These are phyloP conservation scores for Melitaea athalia DNA, from an alignment of 2,888 invertebrate genomes.

Conservation along the genomic window DNA sequence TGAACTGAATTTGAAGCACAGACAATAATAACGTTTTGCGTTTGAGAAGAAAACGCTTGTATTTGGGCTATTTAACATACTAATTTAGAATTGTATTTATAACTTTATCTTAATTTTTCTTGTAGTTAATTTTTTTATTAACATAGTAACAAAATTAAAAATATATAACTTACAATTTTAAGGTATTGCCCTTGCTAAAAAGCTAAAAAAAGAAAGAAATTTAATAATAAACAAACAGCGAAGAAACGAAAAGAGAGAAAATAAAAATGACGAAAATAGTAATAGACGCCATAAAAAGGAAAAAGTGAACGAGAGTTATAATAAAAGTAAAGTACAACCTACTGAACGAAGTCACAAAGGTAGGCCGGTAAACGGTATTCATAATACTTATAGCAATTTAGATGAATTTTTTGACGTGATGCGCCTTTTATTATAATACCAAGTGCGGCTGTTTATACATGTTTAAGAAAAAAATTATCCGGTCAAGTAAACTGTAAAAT, in stretches of 20 bases:
- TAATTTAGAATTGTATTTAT: no score
- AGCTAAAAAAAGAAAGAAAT: conserved; percentile 49
- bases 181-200: conserved; percentile 47
- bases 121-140: neutral
- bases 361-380: conserved; percentile 28
- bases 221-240: conserved; percentile 46
- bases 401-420: conserved; percentile 12
- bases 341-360: conserved; percentile 17
- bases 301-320: conserved; percentile 17
- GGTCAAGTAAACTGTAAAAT: neutral
- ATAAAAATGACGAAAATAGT: conserved; percentile 17
- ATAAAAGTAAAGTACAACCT: conserved; percentile 18
- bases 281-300: conserved; percentile 9
- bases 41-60: no score
- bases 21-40: no score
- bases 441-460: conserved; percentile 4
- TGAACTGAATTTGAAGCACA: no score
- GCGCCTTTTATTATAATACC: conserved; percentile 5
- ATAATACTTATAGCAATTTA: conserved; percentile 22
- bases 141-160: conserved; percentile 7
- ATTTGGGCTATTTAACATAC: no score
- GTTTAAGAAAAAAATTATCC: conserved; percentile 11
- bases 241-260: conserved; percentile 14
- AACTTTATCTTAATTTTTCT: no score
- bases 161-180: conserved; percentile 21